Evolutionary conservation across 2,797 vertebrate species (phyloP).

Genomic region (Allobates femoralis): DNA sequence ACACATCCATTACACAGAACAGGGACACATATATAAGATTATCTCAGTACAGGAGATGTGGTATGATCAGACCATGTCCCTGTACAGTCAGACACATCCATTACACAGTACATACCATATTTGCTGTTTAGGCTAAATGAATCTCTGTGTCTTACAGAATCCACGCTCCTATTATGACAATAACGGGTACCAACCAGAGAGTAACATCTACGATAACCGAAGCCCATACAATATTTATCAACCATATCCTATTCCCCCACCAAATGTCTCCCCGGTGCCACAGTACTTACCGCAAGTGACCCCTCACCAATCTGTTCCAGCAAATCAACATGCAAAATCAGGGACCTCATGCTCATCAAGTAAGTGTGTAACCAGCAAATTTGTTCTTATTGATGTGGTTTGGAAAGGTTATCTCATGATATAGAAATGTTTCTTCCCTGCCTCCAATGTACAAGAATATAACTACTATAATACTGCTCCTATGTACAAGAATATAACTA

Average conservation of each 20-base stretch:
- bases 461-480: background rate
- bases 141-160: background rate
- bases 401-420: too few species aligned
- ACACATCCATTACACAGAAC: too few species aligned
- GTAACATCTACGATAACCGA: conserved; percentile 36
- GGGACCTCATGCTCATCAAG: conserved; percentile 63
- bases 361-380: conserved; percentile 63
- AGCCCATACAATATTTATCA: conserved; percentile 47
- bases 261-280: conserved; percentile 64
- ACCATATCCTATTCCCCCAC: conserved; percentile 39
- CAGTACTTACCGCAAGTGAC: conserved; percentile 67
- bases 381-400: background rate
- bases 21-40: too few species aligned
- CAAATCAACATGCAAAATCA: conserved; percentile 6
- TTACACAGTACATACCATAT: too few species aligned
- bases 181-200: conserved; percentile 73
- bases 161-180: conserved; percentile 74
- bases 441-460: background rate
- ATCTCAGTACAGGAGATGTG: too few species aligned
- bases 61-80: too few species aligned
- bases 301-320: conserved; percentile 61
- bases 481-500: background rate
- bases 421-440: too few species aligned
- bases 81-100: too few species aligned
- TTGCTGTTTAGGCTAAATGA: too few species aligned